phyloP scores from a whole-genome alignment of 2,113 vertebrate species.

The Sarotherodon lohbergeri region DNA sequence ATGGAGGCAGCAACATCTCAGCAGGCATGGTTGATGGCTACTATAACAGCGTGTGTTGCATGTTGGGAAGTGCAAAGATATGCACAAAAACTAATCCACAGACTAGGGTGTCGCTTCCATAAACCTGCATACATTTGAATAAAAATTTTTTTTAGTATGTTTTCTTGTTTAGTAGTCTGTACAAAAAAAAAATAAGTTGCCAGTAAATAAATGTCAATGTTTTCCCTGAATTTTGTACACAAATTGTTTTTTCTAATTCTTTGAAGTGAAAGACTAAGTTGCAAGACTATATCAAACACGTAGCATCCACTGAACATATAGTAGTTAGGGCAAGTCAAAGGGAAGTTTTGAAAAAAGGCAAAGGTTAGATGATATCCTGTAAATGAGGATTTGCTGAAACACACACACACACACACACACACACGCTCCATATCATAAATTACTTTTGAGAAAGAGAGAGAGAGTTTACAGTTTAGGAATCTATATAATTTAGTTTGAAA shows the following conservation, averaged over 20 bases:
- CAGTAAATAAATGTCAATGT: not conserved
- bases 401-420: not conserved
- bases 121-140: not conserved
- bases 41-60: not conserved
- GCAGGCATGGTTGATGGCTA: not conserved
- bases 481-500: not conserved
- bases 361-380: not conserved
- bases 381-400: not conserved
- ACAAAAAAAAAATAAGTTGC: not conserved
- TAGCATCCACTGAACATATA: not conserved
- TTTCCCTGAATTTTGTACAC: not conserved
- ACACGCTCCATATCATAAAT: not conserved
- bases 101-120: not conserved
- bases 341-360: not conserved
- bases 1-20: not conserved
- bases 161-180: not conserved
- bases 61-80: not conserved
- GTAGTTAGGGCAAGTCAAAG: not conserved
- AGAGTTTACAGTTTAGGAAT: not conserved
- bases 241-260: not conserved
- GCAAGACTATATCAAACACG: not conserved
- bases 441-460: not conserved
- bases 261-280: not conserved
- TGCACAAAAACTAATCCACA: not conserved
- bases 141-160: not conserved